A percentile compares a stretch with the other conserved stretches of the same genome.
phyloP scores from a whole-genome alignment of 2,113 vertebrate genomes.

The Heterochromis multidens region DNA sequence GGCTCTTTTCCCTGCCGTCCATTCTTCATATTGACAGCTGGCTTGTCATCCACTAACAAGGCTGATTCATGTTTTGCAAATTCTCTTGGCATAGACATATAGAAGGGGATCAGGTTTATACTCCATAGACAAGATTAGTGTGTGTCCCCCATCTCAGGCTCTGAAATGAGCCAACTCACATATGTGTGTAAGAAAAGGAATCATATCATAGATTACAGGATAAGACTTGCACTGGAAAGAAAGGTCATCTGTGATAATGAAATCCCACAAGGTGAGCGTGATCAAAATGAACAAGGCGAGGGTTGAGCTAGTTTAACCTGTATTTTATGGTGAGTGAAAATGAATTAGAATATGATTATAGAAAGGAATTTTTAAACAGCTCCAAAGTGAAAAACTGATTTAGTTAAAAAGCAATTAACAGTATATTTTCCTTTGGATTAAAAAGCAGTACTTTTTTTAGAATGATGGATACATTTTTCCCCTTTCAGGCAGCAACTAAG shows the following conservation, averaged over 20 bases:
- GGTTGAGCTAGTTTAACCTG: background rate
- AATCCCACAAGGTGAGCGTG: constrained; percentile 26
- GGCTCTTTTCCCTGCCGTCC: background rate
- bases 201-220: background rate
- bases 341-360: background rate
- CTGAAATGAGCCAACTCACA: constrained; percentile 34
- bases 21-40: constrained; percentile 30
- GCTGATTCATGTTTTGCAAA: constrained; percentile 32
- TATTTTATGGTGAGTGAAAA: background rate
- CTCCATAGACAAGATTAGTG: constrained; percentile 3
- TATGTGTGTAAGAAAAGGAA: background rate
- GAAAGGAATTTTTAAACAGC: background rate
- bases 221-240: background rate
- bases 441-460: background rate
- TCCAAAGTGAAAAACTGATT: background rate
- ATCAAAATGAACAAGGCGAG: background rate
- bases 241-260: constrained; percentile 35
- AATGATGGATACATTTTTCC: background rate
- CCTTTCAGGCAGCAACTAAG: background rate
- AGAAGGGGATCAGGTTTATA: background rate
- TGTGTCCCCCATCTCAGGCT: background rate
- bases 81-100: background rate
- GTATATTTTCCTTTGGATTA: background rate
- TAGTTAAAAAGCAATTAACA: background rate
- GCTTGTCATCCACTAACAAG: constrained; percentile 26